Conservation (phyloP, 2,113 vertebrate genomes). For the Lagenorhynchus albirostris region DNA sequence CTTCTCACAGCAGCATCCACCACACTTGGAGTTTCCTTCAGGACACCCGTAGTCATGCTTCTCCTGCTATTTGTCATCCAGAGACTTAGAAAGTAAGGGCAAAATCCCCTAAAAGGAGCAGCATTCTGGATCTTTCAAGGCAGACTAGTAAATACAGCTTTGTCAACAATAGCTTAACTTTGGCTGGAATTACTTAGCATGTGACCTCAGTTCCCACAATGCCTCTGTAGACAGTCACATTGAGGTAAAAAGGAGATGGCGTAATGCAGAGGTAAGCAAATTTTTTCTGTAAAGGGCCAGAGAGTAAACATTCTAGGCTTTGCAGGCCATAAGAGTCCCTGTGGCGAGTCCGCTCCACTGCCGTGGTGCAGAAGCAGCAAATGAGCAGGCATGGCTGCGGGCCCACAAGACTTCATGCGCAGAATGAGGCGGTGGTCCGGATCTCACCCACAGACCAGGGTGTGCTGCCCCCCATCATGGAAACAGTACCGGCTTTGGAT, state of each 20-base stretch:
- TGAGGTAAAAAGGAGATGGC: not conserved
- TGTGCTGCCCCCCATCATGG: not conserved
- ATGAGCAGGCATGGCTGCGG: fast-evolving
- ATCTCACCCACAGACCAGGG: not conserved
- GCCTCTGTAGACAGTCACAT: not conserved
- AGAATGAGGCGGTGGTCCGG: not conserved
- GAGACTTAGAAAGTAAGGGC: not conserved
- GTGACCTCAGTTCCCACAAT: not conserved
- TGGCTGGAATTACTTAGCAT: not conserved
- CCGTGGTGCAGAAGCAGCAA: not conserved
- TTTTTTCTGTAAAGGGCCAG: not conserved
- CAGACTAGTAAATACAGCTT: not conserved
- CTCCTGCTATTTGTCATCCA: not conserved
- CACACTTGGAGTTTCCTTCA: not conserved
- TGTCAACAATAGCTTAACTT: not conserved
- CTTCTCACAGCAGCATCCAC: not conserved
- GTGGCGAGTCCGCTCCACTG: not conserved
- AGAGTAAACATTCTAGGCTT: not conserved
- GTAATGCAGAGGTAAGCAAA: not conserved
- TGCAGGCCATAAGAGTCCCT: not conserved
- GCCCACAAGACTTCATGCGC: not conserved
- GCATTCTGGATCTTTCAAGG: not conserved
- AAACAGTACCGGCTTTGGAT: not conserved
- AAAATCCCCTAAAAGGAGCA: not conserved
- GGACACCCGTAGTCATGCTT: not conserved